These are phyloP conservation scores for Siniperca undulata DNA, from an alignment of 2,797 vertebrate genomes.

Conservation along the genomic window DNA sequence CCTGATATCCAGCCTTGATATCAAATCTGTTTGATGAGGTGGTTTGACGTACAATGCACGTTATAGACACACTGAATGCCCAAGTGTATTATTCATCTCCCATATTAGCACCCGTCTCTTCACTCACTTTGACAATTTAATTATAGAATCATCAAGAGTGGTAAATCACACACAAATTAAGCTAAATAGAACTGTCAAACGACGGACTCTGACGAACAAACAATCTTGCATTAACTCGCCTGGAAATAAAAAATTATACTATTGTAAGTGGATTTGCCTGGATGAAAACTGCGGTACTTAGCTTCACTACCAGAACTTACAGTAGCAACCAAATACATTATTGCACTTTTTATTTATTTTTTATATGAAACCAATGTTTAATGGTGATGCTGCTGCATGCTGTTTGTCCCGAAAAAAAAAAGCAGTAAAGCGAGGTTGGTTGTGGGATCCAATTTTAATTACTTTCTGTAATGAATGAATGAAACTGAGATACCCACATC, in stretches of 20 bases:
- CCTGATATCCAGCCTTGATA: not conserved
- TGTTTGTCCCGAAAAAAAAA: too few relatives aligned
- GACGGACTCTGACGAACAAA: conserved; percentile 43
- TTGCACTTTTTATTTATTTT: not conserved
- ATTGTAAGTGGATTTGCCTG: conserved; percentile 4
- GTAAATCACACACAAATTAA: conserved; percentile 59
- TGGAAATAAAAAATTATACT: conserved; percentile 28
- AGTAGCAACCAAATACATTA: not conserved
- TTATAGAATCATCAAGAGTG: conserved; percentile 58
- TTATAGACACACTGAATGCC: not conserved
- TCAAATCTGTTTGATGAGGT: not conserved
- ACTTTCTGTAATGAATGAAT: not conserved
- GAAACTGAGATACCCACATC: too few relatives aligned
- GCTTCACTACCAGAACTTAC: not conserved
- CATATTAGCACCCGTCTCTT: conserved; percentile 39
- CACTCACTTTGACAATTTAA: conserved; percentile 69
- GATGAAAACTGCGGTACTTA: not conserved
- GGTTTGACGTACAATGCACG: not conserved
- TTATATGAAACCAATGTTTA: not conserved
- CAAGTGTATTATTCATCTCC: conserved; percentile 34
- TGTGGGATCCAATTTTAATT: not conserved
- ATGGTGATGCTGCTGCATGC: too few relatives aligned
- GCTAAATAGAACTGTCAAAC: conserved; percentile 59
- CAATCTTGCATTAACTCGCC: conserved; percentile 17
- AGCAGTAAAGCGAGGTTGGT: not conserved